Evolutionary conservation across 2,113 vertebrate genomes (phyloP).

Genomic region (Etheostoma cragini): DNA sequence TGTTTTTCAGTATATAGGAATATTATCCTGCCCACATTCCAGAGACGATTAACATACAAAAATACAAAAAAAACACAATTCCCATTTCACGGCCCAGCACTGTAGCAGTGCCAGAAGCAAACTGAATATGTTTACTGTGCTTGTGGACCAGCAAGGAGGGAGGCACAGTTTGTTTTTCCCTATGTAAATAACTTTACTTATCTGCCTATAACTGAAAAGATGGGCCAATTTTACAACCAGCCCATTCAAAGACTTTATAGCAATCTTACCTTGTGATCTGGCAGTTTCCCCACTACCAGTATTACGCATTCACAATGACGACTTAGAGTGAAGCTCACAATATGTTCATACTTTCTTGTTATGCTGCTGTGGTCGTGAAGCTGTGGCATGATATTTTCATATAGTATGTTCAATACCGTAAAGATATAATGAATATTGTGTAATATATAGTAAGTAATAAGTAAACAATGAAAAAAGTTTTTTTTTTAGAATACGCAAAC

Average conservation of each 20-base stretch:
- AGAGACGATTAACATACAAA: slow-evolving; percentile 21
- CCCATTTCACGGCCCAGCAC: neutral
- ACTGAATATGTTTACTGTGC: slow-evolving; percentile 18
- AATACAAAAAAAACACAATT: slow-evolving; percentile 13
- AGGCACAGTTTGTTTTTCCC: slow-evolving; percentile 23
- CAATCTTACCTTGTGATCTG: neutral
- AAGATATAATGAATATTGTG: too few species aligned
- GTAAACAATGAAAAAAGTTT: too few species aligned
- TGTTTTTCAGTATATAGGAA: slow-evolving; percentile 19
- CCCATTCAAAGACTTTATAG: slow-evolving; percentile 1
- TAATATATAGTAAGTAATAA: too few species aligned
- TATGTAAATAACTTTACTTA: slow-evolving; percentile 28
- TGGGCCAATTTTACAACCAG: neutral
- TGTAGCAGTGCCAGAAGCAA: slow-evolving; percentile 31
- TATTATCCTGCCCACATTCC: neutral
- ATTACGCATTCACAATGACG: neutral
- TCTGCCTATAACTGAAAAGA: neutral
- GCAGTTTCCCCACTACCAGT: neutral
- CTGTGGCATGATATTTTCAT: neutral
- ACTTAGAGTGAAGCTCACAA: neutral
- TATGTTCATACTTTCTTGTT: neutral
- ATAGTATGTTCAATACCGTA: too few species aligned
- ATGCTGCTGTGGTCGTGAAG: neutral
- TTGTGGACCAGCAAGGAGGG: slow-evolving; percentile 4
- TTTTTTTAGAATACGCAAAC: too few species aligned